Evolutionary conservation across 2,888 invertebrate species (phyloP).

Genomic region (Aphrophora alni): DNA sequence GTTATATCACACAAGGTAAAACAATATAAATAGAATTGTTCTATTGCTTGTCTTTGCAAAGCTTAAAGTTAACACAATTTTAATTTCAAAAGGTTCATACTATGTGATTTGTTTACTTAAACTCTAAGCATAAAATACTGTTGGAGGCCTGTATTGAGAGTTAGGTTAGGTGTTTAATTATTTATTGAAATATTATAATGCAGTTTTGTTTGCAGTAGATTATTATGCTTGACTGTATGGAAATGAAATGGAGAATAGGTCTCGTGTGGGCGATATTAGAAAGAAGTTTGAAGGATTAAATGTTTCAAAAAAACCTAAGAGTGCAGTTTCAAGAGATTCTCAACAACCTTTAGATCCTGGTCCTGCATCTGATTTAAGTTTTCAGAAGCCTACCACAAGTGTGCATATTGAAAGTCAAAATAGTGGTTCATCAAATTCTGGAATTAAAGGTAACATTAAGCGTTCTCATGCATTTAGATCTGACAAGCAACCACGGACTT

Average conservation of each 20-base stretch:
- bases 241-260: slow-evolving; percentile 50
- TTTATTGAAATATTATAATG: neutral
- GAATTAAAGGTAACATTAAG: slow-evolving; percentile 56
- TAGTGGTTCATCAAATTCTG: slow-evolving; percentile 26
- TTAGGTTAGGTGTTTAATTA: slow-evolving; percentile 11
- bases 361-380: neutral
- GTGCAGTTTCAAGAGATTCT: neutral
- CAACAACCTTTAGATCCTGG: neutral
- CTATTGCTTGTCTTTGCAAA: neutral
- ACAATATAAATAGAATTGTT: neutral
- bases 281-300: slow-evolving; percentile 51
- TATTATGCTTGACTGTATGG: slow-evolving; percentile 13
- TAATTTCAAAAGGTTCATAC: neutral
- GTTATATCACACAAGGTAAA: neutral
- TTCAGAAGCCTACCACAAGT: neutral
- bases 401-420: slow-evolving; percentile 7
- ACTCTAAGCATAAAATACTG: neutral
- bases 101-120: neutral
- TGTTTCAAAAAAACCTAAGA: slow-evolving; percentile 20
- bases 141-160: neutral
- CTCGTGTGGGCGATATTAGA: slow-evolving; percentile 50
- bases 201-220: neutral
- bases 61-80: neutral
- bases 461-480: slow-evolving; percentile 65
- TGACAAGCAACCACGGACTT: slow-evolving; percentile 56